Evolutionary conservation across 2,797 vertebrate species (phyloP).

Genomic region (Phrynocephalus guinanensis): DNA sequence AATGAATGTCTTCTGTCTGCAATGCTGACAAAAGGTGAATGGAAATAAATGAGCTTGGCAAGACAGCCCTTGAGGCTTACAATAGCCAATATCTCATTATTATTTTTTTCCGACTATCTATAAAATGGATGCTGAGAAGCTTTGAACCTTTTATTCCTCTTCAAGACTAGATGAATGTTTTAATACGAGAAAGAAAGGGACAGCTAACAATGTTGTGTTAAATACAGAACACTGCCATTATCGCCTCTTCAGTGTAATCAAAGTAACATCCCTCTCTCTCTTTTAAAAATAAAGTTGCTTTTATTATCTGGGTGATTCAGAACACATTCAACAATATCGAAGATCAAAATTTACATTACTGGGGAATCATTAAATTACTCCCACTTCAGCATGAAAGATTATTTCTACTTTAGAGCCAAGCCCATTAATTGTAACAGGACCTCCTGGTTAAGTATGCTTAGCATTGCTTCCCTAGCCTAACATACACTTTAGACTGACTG

Average conservation of each 20-base stretch:
- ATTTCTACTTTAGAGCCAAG: not conserved
- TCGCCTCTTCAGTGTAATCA: slow-evolving; percentile 62
- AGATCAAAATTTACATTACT: slow-evolving; percentile 14
- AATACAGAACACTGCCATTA: slow-evolving; percentile 67
- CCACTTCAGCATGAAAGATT: not conserved
- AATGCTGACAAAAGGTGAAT: slow-evolving; percentile 84
- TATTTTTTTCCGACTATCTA: slow-evolving; percentile 86
- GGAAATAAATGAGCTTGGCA: slow-evolving; percentile 84
- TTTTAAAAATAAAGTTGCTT: slow-evolving; percentile 47
- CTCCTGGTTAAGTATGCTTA: not conserved
- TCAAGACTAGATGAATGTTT: slow-evolving; percentile 74
- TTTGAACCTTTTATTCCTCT: slow-evolving; percentile 84
- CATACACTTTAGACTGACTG: not conserved
- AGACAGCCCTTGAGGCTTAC: slow-evolving; percentile 82
- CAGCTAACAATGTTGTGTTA: slow-evolving; percentile 68
- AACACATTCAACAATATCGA: slow-evolving; percentile 33
- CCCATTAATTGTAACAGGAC: slow-evolving; percentile 1
- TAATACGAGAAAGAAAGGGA: slow-evolving; percentile 47
- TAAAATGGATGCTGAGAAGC: slow-evolving; percentile 84
- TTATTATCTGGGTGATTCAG: slow-evolving; percentile 32
- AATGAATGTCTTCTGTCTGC: slow-evolving; percentile 84
- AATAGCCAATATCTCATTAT: slow-evolving; percentile 87
- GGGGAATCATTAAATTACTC: slow-evolving; percentile 10
- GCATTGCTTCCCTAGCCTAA: not conserved
- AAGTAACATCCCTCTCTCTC: slow-evolving; percentile 51